Evolutionary conservation across 2,797 vertebrate species (phyloP).

Genomic region (Hippocampus kuda): DNA sequence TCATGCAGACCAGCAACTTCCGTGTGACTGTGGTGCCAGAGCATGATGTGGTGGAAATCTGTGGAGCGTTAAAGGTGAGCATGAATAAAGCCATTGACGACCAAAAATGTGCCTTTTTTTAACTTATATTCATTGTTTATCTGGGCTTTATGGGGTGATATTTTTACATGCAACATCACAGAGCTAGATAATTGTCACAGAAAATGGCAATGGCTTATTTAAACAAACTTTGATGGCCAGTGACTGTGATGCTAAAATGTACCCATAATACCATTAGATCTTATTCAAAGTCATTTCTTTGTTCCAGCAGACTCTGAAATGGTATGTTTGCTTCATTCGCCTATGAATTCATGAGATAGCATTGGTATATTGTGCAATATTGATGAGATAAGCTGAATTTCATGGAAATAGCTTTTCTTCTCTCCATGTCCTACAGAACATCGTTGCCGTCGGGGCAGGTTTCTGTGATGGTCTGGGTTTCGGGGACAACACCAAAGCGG

Average conservation of each 20-base stretch:
- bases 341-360: not conserved
- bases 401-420: not conserved
- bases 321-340: too few species aligned
- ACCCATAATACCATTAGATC: too few species aligned
- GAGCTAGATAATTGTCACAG: not conserved
- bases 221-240: too few species aligned
- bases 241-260: too few species aligned
- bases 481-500: constrained; percentile 94
- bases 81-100: not conserved
- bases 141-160: not conserved
- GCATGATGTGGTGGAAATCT: constrained; percentile 91
- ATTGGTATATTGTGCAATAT: not conserved
- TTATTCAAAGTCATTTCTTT: too few species aligned
- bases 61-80: constrained; percentile 91
- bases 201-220: not conserved
- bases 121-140: not conserved
- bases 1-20: constrained; percentile 91
- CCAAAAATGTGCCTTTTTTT: not conserved
- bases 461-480: constrained; percentile 95
- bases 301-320: too few species aligned
- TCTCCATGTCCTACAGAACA: constrained; percentile 65
- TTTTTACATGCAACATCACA: not conserved
- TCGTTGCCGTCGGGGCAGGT: constrained; percentile 91
- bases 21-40: constrained; percentile 87
- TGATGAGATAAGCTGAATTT: not conserved